A percentile compares a stretch with the other conserved stretches of the same genome.
These are phyloP conservation scores for Ibycter americanus DNA, from an alignment of 2,797 vertebrate genomes.

Conservation along the genomic window DNA sequence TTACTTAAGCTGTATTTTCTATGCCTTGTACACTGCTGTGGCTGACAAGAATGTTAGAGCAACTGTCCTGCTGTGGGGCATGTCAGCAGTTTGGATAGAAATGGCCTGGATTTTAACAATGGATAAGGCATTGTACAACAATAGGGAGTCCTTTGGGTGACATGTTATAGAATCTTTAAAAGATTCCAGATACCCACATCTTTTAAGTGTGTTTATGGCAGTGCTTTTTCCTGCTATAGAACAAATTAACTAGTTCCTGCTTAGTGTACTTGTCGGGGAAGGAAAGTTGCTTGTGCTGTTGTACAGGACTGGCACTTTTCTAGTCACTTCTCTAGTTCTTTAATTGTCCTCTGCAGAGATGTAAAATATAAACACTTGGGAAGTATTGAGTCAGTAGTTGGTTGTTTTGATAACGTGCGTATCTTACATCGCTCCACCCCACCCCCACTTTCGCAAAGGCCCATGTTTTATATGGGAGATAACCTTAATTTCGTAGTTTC, in stretches of 20 bases:
- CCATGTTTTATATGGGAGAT: not conserved
- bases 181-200: slow-evolving; percentile 29
- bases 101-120: slow-evolving; percentile 34
- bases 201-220: not conserved
- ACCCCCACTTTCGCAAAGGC: not conserved
- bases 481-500: not conserved
- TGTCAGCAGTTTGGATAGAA: slow-evolving; percentile 34
- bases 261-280: not conserved
- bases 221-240: not conserved
- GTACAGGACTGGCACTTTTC: not conserved
- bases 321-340: not conserved
- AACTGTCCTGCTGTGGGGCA: slow-evolving; percentile 36
- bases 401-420: not conserved
- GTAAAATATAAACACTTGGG: not conserved
- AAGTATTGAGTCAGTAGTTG: not conserved
- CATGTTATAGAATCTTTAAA: slow-evolving; percentile 46
- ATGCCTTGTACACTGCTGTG: not conserved
- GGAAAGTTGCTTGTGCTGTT: not conserved
- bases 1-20: slow-evolving; percentile 23
- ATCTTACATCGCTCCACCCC: not conserved
- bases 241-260: not conserved
- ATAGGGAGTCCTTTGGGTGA: slow-evolving; percentile 30
- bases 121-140: slow-evolving; percentile 24
- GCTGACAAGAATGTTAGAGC: slow-evolving; percentile 14
- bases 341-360: not conserved